These are phyloP conservation scores for crab-eating macaque (Macaca fascicularis) DNA, from an alignment of 2,113 vertebrate species.

Conservation along the genomic window T2T-MFA8v1.1 NC_088381.1:35085501-35086000, in stretches of 20 bases:
- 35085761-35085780: not conserved
- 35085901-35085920: slow-evolving; percentile 97
- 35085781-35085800: not conserved
- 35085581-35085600: too few relatives aligned
- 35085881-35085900: slow-evolving; percentile 93
- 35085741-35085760: not conserved
- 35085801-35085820: slow-evolving; percentile 89
- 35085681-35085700: not conserved
- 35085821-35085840: slow-evolving; percentile 84
- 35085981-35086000: not conserved
- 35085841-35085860: slow-evolving; percentile 90
- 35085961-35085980: slow-evolving; percentile 90
- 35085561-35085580: too few relatives aligned
- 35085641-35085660: not conserved
- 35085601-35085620: too few relatives aligned
- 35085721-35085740: not conserved
- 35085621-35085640: too few relatives aligned
- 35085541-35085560: too few relatives aligned
- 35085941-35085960: slow-evolving; percentile 98
- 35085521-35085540: too few relatives aligned
- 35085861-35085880: slow-evolving; percentile 94
- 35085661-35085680: not conserved
- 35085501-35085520: too few relatives aligned
- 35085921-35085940: slow-evolving; percentile 95
- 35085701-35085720: not conserved